Base-by-base conservation (phyloP, 1,140 invertebrate genomes). In the Microplitis mediator region DNA sequence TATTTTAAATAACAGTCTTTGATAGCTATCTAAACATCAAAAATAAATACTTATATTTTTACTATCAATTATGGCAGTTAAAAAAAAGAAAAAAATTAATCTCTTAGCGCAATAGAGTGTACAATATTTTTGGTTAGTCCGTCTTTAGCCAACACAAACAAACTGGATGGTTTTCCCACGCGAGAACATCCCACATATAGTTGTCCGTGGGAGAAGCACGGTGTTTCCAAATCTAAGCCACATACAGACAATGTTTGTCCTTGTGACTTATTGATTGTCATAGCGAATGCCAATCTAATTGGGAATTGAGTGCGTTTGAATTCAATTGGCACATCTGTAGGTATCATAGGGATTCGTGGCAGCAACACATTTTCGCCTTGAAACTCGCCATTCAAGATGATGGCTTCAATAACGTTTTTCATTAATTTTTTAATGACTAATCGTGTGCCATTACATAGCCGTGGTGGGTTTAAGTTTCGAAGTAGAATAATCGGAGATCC, bases 181-280 rank as follows among this genome's bases (percentile, higher is more conserved):
- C 23, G 23, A 23, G 23, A 23, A 23, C 23, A 23, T 23, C 23
- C 23, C 23, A 23, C 23, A 23, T 23, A 23, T 23, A 23, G 23
- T 23, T 23, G 23, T 23, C 23, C 23, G 23, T 23, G 23, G 23
- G 23, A 77, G 69, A 88, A 87, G 74, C 81, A 81, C 75, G 80
- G 73, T 35, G 75, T 78, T 75, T 77, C 74, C 23, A 88, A 80
- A 75, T 81, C 36, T 56, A 87, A 39, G 5, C 84, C 83, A 71
- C 69, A 78, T 74, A 79, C 62, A 54, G 74, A 6, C 74, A 80
- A 70, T 36, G 77, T 75, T 77, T 89, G 88, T 5, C 88, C 88
- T 80, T 90, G 89, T 4, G 84, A 77, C 76, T 89, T 90, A 69
- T 90, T 89, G 2, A 89, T 88, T 5, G 88, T 87, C 79, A 90